Evolutionary conservation across 1,140 invertebrate genomes (phyloP), one percentile per base, ranked within the genome.

Genomic region (Telenomus remus): DNA sequence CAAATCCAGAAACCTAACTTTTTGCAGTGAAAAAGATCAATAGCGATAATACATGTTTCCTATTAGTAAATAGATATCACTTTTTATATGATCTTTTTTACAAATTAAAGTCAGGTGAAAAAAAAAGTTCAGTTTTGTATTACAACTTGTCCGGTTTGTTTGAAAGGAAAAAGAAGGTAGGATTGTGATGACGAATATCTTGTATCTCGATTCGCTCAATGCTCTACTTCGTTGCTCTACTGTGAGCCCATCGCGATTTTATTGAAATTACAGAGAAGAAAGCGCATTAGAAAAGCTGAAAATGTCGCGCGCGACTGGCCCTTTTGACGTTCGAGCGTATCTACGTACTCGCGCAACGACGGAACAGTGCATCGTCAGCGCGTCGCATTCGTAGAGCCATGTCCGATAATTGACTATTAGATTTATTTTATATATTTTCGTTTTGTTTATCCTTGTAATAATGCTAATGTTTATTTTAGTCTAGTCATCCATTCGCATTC

Each of bases 321-420:
- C 44, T 75, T n/a, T n/a, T 47, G 48, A 48, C 57, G 56, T 76
- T 70, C 63, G 53, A 79, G 54, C 64, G 60, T n/a, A 79, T 81
- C 76, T 82, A 83, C 73, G 74, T 59, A 70, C 64, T 72, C 71
- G 71, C 76, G 71, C 63, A 77, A 71, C 55, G 66, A 80, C 77
- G 70, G 65, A 70, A 63, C 63, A 71, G 48, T 42, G 35, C 44
- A 77, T 76, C 60, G 63, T 71, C 51, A 60, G 64, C 70, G 76
- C 81, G 73, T 83, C 78, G 74, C 69, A 85, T 80, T 84, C 80
- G 80, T 80, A 84, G 82, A 85, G 82, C 78, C 84, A 86, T 86
- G 81, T 86, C 79, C 80, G 65, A 83, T 85, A 83, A 85, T 87
- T 85, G 82, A 85, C 84, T 81, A 82, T 76, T 76, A 72, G 77